Conservation (phyloP, 35 echinoderm and acorn worm species). For the Lytechinus variegatus region DNA sequence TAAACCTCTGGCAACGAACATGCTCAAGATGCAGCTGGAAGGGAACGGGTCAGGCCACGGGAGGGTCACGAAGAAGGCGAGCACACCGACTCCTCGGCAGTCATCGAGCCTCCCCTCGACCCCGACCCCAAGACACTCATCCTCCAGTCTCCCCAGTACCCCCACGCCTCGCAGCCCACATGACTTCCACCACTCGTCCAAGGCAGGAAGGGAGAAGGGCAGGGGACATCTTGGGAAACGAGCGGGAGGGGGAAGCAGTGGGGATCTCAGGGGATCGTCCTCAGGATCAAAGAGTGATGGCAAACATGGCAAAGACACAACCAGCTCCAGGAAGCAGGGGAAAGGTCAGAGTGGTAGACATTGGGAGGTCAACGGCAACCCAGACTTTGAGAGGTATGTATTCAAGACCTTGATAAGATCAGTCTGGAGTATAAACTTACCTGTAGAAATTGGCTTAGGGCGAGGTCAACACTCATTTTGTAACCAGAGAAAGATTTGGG, state of each 20-base stretch:
- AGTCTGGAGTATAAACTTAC: background rate
- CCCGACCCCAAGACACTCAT: conserved; percentile 36
- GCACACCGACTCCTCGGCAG: conserved; percentile 6
- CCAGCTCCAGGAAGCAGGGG: conserved; percentile 46
- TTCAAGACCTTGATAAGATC: background rate
- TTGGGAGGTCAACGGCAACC: conserved; percentile 35
- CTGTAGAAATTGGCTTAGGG: background rate
- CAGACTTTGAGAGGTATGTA: conserved; percentile 37
- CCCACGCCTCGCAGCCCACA: conserved; percentile 26
- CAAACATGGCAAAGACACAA: conserved; percentile 75
- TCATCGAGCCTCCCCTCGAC: conserved; percentile 37
- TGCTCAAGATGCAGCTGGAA: conserved; percentile 21
- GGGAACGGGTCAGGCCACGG: background rate
- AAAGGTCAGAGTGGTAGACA: conserved; percentile 60
- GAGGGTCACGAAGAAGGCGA: background rate
- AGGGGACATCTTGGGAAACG: background rate
- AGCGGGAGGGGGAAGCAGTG: background rate
- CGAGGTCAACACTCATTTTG: too few relatives aligned
- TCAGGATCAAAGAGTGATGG: background rate
- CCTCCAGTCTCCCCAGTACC: conserved; percentile 34
- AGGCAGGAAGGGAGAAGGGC: conserved; percentile 21
- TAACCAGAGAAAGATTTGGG: too few relatives aligned
- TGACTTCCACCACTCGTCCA: conserved; percentile 36
- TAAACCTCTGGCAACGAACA: conserved; percentile 53
- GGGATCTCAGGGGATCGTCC: conserved; percentile 2